Evolutionary conservation across 2,113 vertebrate genomes (phyloP).

Genomic region (Craseonycteris thonglongyai): DNA sequence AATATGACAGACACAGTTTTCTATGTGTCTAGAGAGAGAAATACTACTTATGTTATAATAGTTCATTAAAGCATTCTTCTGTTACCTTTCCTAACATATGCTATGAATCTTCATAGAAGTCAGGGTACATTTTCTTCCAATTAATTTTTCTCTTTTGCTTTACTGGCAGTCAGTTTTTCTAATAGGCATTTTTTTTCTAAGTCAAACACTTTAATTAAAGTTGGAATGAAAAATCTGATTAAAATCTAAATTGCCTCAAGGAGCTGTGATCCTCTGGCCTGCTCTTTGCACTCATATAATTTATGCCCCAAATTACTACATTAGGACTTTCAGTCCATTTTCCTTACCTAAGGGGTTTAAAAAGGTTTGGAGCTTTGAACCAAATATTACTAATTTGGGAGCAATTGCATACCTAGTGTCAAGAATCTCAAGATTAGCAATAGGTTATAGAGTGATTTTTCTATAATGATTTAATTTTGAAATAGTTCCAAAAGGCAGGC

Average conservation of each 20-base stretch:
- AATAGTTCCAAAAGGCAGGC: conserved; percentile 53
- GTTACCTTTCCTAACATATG: conserved; percentile 10
- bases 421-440: conserved; percentile 56
- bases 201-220: conserved; percentile 74
- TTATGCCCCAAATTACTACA: conserved; percentile 49
- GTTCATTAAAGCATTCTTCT: conserved; percentile 30
- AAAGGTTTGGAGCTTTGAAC: conserved; percentile 43
- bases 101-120: conserved; percentile 55
- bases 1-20: not conserved
- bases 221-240: conserved; percentile 74
- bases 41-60: not conserved
- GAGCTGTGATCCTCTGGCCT: conserved; percentile 56
- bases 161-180: conserved; percentile 46
- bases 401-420: conserved; percentile 24
- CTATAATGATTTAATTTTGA: conserved; percentile 56
- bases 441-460: conserved; percentile 41
- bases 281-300: conserved; percentile 54
- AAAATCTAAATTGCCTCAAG: conserved; percentile 71
- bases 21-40: conserved; percentile 4
- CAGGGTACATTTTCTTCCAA: conserved; percentile 23
- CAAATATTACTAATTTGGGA: conserved; percentile 54
- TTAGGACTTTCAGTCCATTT: conserved; percentile 36
- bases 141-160: conserved; percentile 61
- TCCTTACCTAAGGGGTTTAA: conserved; percentile 50
- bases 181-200: conserved; percentile 36